These are phyloP conservation scores for Zosterops lateralis DNA, from an alignment of 2,113 vertebrate species.

Conservation along the genomic window DNA sequence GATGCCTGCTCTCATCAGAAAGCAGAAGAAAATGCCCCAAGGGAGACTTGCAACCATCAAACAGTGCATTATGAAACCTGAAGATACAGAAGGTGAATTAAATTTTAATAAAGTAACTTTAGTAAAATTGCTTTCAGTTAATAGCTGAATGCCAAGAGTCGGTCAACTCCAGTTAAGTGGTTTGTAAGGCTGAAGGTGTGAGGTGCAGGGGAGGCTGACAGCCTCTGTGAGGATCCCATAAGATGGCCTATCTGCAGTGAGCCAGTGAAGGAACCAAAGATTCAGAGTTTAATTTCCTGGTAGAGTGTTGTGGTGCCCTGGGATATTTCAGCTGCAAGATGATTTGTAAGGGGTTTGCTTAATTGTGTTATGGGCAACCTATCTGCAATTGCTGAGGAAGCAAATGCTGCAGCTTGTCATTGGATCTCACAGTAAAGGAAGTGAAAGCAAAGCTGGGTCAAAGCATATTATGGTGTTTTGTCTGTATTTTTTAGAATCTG, in stretches of 20 bases:
- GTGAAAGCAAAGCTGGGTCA: neutral
- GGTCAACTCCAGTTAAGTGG: neutral
- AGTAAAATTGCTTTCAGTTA: neutral
- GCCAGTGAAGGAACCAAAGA: neutral
- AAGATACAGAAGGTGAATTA: neutral
- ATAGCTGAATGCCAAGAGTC: neutral
- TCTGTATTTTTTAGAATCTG: neutral
- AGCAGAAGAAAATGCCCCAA: neutral
- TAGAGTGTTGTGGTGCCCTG: neutral
- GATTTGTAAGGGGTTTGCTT: neutral
- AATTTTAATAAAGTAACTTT: conserved; percentile 19
- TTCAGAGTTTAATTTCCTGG: neutral
- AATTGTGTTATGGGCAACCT: neutral
- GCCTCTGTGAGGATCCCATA: neutral
- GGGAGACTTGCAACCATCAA: neutral
- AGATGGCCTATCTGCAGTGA: neutral
- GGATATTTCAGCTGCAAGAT: neutral
- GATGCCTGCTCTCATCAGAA: neutral
- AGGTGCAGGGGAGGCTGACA: neutral
- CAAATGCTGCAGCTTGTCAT: neutral
- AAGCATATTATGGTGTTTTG: neutral
- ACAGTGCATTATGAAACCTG: neutral
- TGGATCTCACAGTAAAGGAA: neutral
- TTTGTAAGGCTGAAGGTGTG: neutral
- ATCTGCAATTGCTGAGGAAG: neutral